Base-by-base conservation (phyloP, 2,888 invertebrate species). In the Sarcophaga rosellei region DNA sequence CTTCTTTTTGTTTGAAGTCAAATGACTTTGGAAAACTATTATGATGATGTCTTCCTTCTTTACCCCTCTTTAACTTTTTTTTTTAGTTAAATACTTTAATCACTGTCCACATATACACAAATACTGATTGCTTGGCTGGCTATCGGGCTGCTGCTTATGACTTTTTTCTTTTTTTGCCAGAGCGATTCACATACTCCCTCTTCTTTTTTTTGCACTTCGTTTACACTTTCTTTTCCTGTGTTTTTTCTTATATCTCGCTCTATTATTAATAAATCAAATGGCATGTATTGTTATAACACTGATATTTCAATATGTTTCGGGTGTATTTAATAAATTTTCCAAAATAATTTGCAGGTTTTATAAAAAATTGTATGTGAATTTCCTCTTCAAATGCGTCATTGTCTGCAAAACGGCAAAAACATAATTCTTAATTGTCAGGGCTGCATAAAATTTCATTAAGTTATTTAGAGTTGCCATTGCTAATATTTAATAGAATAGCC, bases 321-420 rank as follows among this genome's bases (percentile, higher is more conserved):
- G 20, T 6, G n/a, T 35, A 53, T 47, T 65, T 10, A 20, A 17
- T 8, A 53, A 76, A 11, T 70, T 75, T 25, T 57, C 61, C 45
- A 81, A 25, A 65, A 45, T n/a, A 21, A 61, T 77, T 65, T 70
- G 23, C 17, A 72, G 11, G 21, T 63, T 79, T 75, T 23, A 65
- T 44, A 47, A 70, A 65, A 70, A 73, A 47, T 74, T 75, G 62
- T 61, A 35, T 65, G 20, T 44, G 65, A 86, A 75, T 77, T 70
- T 78, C 69, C 61, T 70, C 69, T 72, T 81, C 35, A 81, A 72
- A 86, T 86, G 86, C 86, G 86, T 86, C 86, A 86, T 84, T 83
- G 86, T 77, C 86, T 84, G 73, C 65, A 66, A 82, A 77, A 78
- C 65, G 75, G 76, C 79, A 76, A 85, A 76, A 76, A 73, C 45